A percentile compares a stretch with the other conserved stretches of the same genome.
These are phyloP conservation scores for Eristalinus aeneus DNA, from an alignment of 2,888 invertebrate species.

Conservation along the genomic window DNA sequence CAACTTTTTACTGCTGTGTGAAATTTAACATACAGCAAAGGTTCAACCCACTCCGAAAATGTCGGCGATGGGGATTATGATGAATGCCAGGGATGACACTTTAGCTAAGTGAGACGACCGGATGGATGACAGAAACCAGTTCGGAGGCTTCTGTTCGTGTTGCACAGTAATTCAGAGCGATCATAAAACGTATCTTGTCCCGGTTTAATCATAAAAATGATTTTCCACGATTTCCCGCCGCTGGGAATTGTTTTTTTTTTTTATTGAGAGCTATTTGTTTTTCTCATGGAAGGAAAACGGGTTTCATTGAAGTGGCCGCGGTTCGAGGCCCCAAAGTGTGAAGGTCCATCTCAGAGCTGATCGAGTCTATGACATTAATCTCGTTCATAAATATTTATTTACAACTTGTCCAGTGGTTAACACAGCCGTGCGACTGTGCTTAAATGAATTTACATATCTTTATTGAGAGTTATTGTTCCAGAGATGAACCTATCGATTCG, in stretches of 20 bases:
- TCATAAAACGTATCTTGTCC: neutral
- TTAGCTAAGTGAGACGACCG: neutral
- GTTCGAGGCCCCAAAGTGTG: neutral
- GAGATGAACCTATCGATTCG: neutral
- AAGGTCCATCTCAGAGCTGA: neutral
- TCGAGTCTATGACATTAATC: conserved; percentile 3
- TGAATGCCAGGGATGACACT: neutral
- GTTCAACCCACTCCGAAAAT: too few relatives aligned
- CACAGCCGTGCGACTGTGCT: neutral
- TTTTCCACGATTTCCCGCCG: neutral
- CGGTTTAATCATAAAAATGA: neutral
- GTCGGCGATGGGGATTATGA: too few relatives aligned
- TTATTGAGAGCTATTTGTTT: neutral
- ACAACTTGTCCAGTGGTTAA: neutral
- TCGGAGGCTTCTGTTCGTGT: neutral
- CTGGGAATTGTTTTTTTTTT: neutral
- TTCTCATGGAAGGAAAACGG: neutral
- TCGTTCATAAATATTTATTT: conserved; percentile 18
- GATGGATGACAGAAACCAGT: neutral
- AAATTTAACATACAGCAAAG: neutral
- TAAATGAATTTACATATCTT: neutral
- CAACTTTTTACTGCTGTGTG: neutral
- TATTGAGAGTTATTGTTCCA: neutral
- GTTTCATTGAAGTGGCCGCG: neutral
- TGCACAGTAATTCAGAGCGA: neutral